phyloP scores from a whole-genome alignment of 2,888 invertebrate genomes.

The Eupithecia tripunctaria region DNA sequence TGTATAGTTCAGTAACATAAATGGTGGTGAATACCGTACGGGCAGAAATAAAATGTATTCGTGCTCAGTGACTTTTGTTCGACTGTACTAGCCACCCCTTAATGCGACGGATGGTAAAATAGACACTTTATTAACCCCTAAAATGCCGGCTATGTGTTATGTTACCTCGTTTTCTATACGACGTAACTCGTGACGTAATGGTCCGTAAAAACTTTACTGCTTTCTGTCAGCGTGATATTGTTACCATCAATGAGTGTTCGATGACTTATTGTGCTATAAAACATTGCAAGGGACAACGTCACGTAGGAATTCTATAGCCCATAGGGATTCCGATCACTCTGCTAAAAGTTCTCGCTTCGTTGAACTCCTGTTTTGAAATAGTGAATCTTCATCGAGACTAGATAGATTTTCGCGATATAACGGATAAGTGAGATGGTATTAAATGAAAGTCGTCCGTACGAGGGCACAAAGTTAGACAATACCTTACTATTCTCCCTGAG shows the following conservation, averaged over 20 bases:
- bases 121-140: too few species aligned
- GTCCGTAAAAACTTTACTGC: constrained; percentile 18
- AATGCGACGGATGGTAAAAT: too few species aligned
- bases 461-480: too few species aligned
- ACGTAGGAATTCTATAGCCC: constrained; percentile 33
- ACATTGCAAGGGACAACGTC: constrained; percentile 32
- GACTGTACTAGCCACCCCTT: too few species aligned
- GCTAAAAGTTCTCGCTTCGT: neutral
- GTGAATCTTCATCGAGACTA: neutral
- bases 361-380: neutral
- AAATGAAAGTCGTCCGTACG: too few species aligned
- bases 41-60: too few species aligned
- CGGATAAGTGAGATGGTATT: too few species aligned
- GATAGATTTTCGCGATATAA: too few species aligned
- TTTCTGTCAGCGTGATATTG: constrained; percentile 17
- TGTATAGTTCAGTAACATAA: too few species aligned
- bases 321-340: neutral
- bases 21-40: too few species aligned
- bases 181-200: constrained; percentile 7
- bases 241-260: constrained; percentile 18
- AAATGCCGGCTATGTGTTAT: neutral
- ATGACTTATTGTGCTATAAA: constrained; percentile 33
- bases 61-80: too few species aligned
- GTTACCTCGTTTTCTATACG: neutral
- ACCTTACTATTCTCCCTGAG: too few species aligned